These are phyloP conservation scores for Ophiodon elongatus DNA, from an alignment of 2,113 vertebrate genomes.

Conservation along the genomic window DNA sequence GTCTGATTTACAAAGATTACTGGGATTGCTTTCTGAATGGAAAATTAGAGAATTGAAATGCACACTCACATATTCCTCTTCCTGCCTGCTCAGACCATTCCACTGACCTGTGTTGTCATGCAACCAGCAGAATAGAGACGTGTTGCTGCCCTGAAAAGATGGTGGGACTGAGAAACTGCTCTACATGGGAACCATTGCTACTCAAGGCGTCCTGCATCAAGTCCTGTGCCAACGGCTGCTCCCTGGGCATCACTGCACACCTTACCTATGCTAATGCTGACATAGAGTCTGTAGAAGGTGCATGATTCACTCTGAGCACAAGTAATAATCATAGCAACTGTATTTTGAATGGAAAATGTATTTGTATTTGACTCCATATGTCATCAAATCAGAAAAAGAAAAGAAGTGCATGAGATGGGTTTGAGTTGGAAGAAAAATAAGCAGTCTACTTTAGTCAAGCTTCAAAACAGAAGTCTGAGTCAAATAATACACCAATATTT, in stretches of 20 bases:
- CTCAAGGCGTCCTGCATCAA: conserved; percentile 92
- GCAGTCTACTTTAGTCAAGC: background rate
- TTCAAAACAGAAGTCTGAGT: background rate
- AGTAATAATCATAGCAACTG: background rate
- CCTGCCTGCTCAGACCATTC: conserved; percentile 10
- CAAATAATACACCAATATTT: no score
- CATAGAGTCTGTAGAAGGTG: conserved; percentile 91
- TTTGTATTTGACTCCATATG: background rate
- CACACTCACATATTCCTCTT: conserved; percentile 52
- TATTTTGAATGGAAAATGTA: background rate
- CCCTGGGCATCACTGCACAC: conserved; percentile 89
- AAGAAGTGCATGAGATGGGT: background rate
- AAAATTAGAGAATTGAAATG: conserved; percentile 65
- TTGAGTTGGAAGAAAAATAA: background rate
- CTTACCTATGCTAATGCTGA: conserved; percentile 91
- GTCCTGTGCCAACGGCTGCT: conserved; percentile 93
- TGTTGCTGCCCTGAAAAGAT: conserved; percentile 78
- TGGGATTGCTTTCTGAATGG: conserved; percentile 25
- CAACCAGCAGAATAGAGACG: conserved; percentile 23
- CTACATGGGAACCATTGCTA: conserved; percentile 92
- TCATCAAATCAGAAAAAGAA: background rate
- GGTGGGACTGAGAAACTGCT: conserved; percentile 92
- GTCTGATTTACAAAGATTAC: conserved; percentile 14
- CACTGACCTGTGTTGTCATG: conserved; percentile 38
- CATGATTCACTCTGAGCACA: background rate